phyloP scores from a whole-genome alignment of 1,140 invertebrate genomes.

The Cydia amplana region DNA sequence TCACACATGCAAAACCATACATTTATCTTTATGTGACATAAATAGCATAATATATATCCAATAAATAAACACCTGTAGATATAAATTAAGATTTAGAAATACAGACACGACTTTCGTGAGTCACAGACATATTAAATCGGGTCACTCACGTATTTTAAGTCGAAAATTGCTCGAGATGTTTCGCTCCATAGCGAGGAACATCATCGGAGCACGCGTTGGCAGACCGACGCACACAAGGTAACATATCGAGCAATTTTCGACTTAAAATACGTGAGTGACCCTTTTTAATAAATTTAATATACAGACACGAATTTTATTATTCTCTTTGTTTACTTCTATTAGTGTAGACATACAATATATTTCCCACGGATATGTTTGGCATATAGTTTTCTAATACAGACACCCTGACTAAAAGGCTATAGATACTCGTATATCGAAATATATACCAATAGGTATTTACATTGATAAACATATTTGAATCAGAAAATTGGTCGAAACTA shows the following conservation, averaged over 20 bases:
- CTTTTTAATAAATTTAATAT: neutral
- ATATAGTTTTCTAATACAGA: conserved; percentile 31
- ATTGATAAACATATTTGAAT: conserved; percentile 9
- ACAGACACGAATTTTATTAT: neutral
- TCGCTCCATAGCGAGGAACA: no score
- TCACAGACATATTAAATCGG: neutral
- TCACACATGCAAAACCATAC: conserved; percentile 55
- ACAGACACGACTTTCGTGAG: neutral
- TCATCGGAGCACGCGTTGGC: no score
- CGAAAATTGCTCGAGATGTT: no score
- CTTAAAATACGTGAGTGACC: no score
- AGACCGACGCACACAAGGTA: no score
- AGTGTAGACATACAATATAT: conserved; percentile 7
- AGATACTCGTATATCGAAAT: neutral
- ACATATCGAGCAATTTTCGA: no score
- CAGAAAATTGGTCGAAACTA: conserved; percentile 36
- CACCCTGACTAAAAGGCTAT: conserved; percentile 40
- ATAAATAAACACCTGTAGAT: neutral
- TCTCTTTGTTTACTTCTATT: neutral
- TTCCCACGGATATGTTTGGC: conserved; percentile 36
- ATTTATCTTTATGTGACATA: conserved; percentile 11
- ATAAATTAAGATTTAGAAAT: neutral
- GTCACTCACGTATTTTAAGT: no score
- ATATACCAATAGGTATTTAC: conserved; percentile 29
- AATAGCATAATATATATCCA: conserved; percentile 1